Evolutionary conservation across 1,140 invertebrate genomes (phyloP).

Genomic region (Antheraea mylitta): DNA sequence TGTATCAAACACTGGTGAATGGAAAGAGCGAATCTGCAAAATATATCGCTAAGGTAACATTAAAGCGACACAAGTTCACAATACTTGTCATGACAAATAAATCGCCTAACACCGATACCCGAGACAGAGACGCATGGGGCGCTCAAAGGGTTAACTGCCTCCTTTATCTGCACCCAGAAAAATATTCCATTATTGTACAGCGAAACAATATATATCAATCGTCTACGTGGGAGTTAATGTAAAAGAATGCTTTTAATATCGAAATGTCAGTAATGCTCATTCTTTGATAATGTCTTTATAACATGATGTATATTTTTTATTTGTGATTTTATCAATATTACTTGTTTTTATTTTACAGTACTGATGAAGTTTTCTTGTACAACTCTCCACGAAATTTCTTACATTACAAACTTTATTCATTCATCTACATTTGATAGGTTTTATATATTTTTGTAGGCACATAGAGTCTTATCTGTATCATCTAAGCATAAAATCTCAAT

Average conservation of each 20-base stretch:
- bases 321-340: too few species aligned
- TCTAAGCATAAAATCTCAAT: too few species aligned
- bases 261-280: constrained; percentile 15
- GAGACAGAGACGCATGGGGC: constrained; percentile 47
- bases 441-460: too few species aligned
- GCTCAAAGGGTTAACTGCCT: constrained; percentile 26
- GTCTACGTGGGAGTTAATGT: constrained; percentile 22
- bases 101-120: constrained; percentile 45
- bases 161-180: constrained; percentile 39
- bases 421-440: too few species aligned
- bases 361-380: too few species aligned
- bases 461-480: too few species aligned
- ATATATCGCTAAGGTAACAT: background rate
- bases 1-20: too few species aligned
- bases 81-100: constrained; percentile 56
- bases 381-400: too few species aligned
- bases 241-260: constrained; percentile 22
- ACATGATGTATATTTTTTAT: background rate
- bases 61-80: constrained; percentile 31
- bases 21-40: too few species aligned
- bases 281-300: constrained; percentile 21
- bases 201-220: constrained; percentile 41
- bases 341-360: too few species aligned
- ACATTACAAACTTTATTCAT: too few species aligned
- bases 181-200: constrained; percentile 38